Percentiles rank a stretch among this genome's conserved stretches.
These are phyloP conservation scores for Megaceryle maxima DNA, from an alignment of 2,113 vertebrate species.

Conservation along the genomic window DNA sequence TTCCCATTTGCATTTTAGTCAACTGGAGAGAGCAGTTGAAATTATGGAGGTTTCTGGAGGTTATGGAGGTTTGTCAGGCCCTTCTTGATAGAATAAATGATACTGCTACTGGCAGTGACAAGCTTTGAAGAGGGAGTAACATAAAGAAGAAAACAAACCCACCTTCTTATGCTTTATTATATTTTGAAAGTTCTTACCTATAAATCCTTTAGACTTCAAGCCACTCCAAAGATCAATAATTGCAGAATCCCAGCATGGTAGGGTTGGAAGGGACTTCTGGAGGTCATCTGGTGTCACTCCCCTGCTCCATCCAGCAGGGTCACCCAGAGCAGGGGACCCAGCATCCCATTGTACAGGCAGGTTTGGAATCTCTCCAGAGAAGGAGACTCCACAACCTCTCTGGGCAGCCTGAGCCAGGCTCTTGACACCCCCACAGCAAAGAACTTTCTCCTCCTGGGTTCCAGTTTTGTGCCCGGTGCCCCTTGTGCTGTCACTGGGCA, in stretches of 20 bases:
- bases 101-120: not conserved
- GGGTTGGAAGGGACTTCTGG: not conserved
- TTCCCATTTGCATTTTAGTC: slow-evolving; percentile 26
- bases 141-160: not conserved
- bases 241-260: not conserved
- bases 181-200: not conserved
- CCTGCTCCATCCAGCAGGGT: not conserved
- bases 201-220: not conserved
- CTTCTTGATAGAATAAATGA: not conserved
- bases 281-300: not conserved
- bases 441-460: too few species aligned
- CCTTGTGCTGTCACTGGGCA: too few species aligned
- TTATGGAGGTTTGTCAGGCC: not conserved
- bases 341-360: not conserved
- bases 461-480: too few species aligned
- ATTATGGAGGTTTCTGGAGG: not conserved
- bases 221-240: not conserved
- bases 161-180: not conserved
- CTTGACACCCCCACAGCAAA: too few species aligned
- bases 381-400: not conserved
- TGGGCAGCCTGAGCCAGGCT: not conserved
- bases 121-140: not conserved
- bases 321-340: not conserved
- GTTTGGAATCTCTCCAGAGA: not conserved
- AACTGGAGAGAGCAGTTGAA: not conserved